phyloP scores from a whole-genome alignment of 2,888 invertebrate genomes.

The Hanleya hanleyi region DNA sequence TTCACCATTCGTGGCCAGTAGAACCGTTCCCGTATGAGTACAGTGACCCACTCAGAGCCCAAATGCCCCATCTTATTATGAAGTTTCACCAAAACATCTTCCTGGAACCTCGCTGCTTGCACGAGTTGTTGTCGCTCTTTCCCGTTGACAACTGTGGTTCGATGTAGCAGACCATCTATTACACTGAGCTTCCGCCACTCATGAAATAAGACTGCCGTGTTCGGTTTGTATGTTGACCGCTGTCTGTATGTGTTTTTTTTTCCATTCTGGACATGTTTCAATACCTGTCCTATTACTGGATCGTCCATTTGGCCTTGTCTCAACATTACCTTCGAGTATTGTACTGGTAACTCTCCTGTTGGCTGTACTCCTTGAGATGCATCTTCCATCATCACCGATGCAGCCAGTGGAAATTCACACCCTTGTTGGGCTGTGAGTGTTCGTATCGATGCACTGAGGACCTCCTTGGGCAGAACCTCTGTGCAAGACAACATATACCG shows the following conservation, averaged over 20 bases:
- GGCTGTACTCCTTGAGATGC: neutral
- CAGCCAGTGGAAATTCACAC: neutral
- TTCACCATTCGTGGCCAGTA: conserved; percentile 5
- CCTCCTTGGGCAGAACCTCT: neutral
- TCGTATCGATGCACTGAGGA: neutral
- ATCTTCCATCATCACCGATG: neutral
- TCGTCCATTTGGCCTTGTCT: neutral
- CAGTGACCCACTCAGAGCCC: conserved; percentile 3
- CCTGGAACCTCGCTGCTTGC: too few relatives aligned
- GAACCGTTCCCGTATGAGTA: conserved; percentile 13
- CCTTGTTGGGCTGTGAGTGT: neutral
- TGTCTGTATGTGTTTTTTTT: neutral
- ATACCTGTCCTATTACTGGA: neutral
- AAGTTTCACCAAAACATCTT: too few relatives aligned
- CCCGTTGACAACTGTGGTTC: neutral
- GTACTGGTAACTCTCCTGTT: neutral
- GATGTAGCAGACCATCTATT: neutral
- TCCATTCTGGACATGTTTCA: neutral
- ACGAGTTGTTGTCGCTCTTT: too few relatives aligned
- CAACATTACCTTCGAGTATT: neutral
- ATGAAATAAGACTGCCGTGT: neutral
- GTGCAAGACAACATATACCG: conserved; percentile 15
- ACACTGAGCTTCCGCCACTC: neutral
- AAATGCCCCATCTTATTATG: too few relatives aligned
- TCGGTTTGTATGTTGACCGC: neutral